Conservation (phyloP, 2,888 invertebrate species). For the Agapostemon virescens region DNA sequence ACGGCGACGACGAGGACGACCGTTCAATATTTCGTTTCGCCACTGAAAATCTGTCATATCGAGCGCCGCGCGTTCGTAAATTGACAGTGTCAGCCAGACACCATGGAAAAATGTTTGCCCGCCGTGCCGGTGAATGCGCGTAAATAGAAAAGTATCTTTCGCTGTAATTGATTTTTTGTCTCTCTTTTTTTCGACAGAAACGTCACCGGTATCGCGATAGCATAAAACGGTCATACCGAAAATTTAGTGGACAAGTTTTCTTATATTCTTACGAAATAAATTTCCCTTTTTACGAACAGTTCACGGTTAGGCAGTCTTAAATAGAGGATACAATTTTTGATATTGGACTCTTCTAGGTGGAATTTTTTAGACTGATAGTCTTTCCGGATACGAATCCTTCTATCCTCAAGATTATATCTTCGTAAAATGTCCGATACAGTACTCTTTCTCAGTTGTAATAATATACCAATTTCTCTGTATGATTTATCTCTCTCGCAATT, state of each 20-base stretch:
- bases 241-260: not conserved
- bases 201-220: not conserved
- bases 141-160: not conserved
- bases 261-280: not conserved
- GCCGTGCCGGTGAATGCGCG: not conserved
- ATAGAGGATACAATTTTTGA: no score
- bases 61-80: constrained; percentile 9
- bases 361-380: no score
- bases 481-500: no score
- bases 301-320: no score
- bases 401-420: no score
- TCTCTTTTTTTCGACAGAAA: not conserved
- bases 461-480: no score
- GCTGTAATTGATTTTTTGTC: not conserved
- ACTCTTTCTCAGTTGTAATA: no score
- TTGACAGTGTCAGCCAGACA: constrained; percentile 16
- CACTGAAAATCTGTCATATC: constrained; percentile 19
- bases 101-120: constrained; percentile 1
- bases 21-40: constrained; percentile 12
- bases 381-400: no score
- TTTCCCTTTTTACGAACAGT: not conserved
- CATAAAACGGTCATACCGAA: not conserved
- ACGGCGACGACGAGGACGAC: not conserved
- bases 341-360: no score
- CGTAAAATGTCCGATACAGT: no score